Evolutionary conservation across 2,888 invertebrate genomes (phyloP), one percentile per base, ranked within the genome.

Genomic region (Melanophora roralis): DNA sequence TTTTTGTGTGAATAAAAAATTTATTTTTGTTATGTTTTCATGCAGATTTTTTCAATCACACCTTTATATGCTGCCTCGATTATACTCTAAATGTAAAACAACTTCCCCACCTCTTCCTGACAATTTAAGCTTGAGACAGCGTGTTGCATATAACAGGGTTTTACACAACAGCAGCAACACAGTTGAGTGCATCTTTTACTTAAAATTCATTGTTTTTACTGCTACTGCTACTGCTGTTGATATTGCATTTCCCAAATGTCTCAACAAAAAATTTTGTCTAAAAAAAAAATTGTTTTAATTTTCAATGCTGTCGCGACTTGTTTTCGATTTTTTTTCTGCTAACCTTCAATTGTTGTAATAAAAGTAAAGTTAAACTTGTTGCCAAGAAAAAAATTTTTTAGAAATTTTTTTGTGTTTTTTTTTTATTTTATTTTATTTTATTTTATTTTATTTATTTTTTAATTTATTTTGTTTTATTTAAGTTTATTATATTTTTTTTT

Each of bases 221-320:
- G 67, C 9, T 60, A 40, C 5, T 34, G 34, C 9, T 21, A 49
- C 11, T 65, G 65, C 27, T 65, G 67, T 21, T 60, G 65, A 40
- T 68, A 69, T 74, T 74, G 79, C 75, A 71, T 74, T 75, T 72
- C 75, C 79, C 75, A 75, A 80, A 76, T 72, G 80, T 76, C 80
- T 72, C 75, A 64, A 45, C 53, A 51, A 49, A 71, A 43, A 68
- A 14, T 45, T 19, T 47, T 27, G n/a, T n/a, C n/a, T n/a, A 16
- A 16, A 47, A 38, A 47, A 43, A 75, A 68, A 80, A 81, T 80
- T 57, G 78, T 77, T 76, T 79, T 81, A 83, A 82, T 78, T 82
- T 84, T 83, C 82, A 81, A 81, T 84, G 82, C 81, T 82, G 84
- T 73, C 82, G 82, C 78, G 81, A 81, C 78, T 71, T 62, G 71